A percentile compares a stretch with the other conserved stretches of the same genome.
phyloP scores from a whole-genome alignment of 2,888 invertebrate species.

The Miltochrista miniata region DNA sequence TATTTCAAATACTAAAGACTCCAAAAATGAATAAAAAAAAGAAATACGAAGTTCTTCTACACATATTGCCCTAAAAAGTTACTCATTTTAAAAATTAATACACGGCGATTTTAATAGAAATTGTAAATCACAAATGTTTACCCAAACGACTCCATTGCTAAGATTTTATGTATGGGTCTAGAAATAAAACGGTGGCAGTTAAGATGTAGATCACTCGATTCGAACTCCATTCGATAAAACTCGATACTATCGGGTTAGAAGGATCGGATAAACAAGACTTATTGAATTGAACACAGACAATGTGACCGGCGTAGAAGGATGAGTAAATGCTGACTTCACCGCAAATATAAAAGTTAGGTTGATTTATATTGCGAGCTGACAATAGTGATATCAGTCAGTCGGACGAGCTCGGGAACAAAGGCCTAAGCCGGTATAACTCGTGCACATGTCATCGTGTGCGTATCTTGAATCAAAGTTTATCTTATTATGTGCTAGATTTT shows the following conservation, averaged over 20 bases:
- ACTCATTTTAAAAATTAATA: no score
- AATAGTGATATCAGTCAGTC: constrained; percentile 22
- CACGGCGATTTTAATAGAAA: no score
- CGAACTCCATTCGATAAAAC: constrained; percentile 38
- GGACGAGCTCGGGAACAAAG: constrained; percentile 1
- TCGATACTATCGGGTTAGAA: constrained; percentile 14
- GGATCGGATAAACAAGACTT: constrained; percentile 35
- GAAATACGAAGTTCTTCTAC: no score
- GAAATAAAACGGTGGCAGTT: constrained; percentile 14
- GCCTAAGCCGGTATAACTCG: neutral
- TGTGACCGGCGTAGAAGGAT: constrained; percentile 20
- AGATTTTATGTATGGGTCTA: neutral
- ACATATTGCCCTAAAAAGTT: no score
- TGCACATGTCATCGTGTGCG: constrained; percentile 7
- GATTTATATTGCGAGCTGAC: constrained; percentile 34
- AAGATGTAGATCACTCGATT: constrained; percentile 27
- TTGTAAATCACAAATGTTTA: no score
- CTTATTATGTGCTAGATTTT: constrained; percentile 17
- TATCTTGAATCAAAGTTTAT: constrained; percentile 8
- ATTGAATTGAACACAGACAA: constrained; percentile 35
- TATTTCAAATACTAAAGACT: no score
- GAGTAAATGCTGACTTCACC: constrained; percentile 22
- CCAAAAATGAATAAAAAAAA: no score
- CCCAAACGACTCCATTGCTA: constrained; percentile 5
- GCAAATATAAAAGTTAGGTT: constrained; percentile 33